These are phyloP conservation scores for Aphelenchoides fujianensis DNA, from an alignment of 1,140 invertebrate species.

Conservation along the genomic window DNA sequence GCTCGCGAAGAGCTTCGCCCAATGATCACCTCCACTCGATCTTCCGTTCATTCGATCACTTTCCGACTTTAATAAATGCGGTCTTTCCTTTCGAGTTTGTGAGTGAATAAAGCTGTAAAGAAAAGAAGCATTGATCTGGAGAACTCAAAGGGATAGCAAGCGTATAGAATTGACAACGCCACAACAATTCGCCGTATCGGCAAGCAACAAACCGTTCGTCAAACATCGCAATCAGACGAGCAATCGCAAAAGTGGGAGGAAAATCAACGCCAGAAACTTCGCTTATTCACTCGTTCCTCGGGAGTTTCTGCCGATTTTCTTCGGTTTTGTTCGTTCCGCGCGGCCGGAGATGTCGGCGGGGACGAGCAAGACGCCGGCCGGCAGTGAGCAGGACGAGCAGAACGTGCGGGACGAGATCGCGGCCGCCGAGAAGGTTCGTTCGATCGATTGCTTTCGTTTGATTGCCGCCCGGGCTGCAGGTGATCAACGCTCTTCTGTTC, in stretches of 20 bases:
- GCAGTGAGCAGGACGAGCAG: neutral
- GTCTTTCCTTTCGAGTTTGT: neutral
- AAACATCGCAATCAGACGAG: too few species aligned
- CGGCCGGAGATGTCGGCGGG: neutral
- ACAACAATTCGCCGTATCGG: neutral
- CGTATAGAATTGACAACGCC: neutral
- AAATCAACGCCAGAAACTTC: slow-evolving; percentile 1
- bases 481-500: slow-evolving; percentile 1
- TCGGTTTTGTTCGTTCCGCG: neutral
- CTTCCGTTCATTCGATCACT: neutral
- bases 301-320: neutral
- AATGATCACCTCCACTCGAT: neutral
- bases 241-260: too few species aligned
- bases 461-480: neutral
- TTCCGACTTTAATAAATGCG: neutral
- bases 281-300: neutral
- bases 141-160: too few species aligned
- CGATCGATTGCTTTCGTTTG: neutral
- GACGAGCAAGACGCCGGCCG: neutral
- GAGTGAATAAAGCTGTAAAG: too few species aligned
- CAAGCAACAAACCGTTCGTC: neutral
- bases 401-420: neutral
- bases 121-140: too few species aligned
- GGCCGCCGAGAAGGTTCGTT: slow-evolving; percentile 1
- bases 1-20: neutral